A percentile compares a stretch with the other conserved stretches of the same genome.
phyloP scores from a whole-genome alignment of 2,797 vertebrate species.

The Anas capensis region DNA sequence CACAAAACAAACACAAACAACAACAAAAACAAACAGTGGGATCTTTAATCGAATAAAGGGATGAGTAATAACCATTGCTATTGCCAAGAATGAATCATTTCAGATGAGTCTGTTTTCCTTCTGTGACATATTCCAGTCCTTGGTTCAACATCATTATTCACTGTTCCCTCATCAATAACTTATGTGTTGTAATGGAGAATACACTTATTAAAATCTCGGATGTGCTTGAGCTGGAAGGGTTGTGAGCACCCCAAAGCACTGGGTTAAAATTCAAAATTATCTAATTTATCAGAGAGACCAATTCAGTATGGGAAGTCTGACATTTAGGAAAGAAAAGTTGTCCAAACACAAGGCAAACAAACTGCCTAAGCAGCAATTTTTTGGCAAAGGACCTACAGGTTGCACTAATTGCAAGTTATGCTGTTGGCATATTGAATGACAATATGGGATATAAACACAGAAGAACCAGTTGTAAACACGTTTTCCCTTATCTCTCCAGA shows the following conservation, averaged over 20 bases:
- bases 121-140: not conserved
- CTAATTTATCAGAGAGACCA: not conserved
- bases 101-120: conserved; percentile 39
- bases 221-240: not conserved
- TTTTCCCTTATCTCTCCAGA: not conserved
- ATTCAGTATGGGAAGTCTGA: not conserved
- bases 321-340: not conserved
- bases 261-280: not conserved
- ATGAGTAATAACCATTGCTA: conserved; percentile 17
- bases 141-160: conserved; percentile 4
- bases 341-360: not conserved
- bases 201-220: not conserved
- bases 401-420: not conserved
- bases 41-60: conserved; percentile 6
- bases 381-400: not conserved
- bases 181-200: not conserved
- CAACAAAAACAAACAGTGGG: not conserved
- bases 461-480: not conserved
- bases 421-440: not conserved
- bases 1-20: not conserved
- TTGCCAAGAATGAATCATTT: conserved; percentile 33
- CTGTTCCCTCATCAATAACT: conserved; percentile 20
- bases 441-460: not conserved
- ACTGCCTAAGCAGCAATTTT: not conserved
- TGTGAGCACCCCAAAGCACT: not conserved